A percentile compares a stretch with the other conserved stretches of the same genome.
phyloP scores from a whole-genome alignment of 2,888 invertebrate species.

The Acleris cristana region DNA sequence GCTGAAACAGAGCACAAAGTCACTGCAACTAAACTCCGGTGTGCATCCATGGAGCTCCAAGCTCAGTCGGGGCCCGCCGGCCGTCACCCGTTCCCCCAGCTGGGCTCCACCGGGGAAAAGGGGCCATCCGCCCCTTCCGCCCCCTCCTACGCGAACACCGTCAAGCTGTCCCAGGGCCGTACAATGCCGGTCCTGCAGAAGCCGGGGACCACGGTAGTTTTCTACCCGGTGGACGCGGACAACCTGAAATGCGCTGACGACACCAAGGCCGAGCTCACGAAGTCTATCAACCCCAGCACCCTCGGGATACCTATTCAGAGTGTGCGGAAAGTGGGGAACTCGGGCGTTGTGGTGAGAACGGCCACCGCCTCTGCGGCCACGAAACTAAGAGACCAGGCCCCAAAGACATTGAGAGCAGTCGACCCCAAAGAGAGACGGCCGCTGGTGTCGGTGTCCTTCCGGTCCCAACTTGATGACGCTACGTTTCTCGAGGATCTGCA shows the following conservation, averaged over 20 bases:
- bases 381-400: constrained; percentile 28
- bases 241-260: constrained; percentile 21
- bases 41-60: too few relatives aligned
- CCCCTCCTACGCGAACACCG: not conserved
- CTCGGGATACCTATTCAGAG: constrained; percentile 2
- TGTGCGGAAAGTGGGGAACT: constrained; percentile 34
- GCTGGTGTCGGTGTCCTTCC: not conserved
- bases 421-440: constrained; percentile 25
- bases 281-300: not conserved
- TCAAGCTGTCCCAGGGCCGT: not conserved
- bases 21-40: too few relatives aligned
- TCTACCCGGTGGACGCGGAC: constrained; percentile 29
- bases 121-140: too few relatives aligned
- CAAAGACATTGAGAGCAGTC: not conserved
- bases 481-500: constrained; percentile 12
- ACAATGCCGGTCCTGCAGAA: not conserved
- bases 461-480: not conserved
- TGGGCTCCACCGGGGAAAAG: too few relatives aligned
- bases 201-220: constrained; percentile 21
- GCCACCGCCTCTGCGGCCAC: constrained; percentile 5
- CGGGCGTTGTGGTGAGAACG: constrained; percentile 36
- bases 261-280: not conserved
- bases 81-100: too few relatives aligned
- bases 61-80: too few relatives aligned
- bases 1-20: too few relatives aligned